Percentiles rank a stretch among this genome's conserved stretches.
phyloP scores from a whole-genome alignment of 1,140 invertebrate genomes.

The Hyles vespertilio region DNA sequence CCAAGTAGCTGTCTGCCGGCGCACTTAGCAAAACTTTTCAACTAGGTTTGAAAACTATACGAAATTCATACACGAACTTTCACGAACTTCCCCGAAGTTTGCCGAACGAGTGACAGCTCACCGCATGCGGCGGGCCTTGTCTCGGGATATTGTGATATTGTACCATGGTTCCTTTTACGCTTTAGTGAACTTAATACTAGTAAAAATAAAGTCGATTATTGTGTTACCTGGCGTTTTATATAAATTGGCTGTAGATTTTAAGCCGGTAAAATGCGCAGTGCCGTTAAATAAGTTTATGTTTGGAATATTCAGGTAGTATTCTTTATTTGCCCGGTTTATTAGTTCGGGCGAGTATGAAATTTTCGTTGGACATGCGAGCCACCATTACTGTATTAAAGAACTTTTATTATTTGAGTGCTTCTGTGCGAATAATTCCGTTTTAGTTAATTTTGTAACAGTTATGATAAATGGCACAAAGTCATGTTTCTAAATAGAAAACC shows the following conservation, averaged over 20 bases:
- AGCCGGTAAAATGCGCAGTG: slow-evolving; percentile 19
- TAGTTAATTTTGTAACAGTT: too few species aligned
- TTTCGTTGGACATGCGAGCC: slow-evolving; percentile 6
- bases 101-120: slow-evolving; percentile 11
- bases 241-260: slow-evolving; percentile 3
- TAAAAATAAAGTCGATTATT: slow-evolving; percentile 11
- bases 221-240: not conserved
- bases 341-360: slow-evolving; percentile 7
- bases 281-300: slow-evolving; percentile 13
- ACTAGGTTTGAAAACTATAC: slow-evolving; percentile 9
- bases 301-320: slow-evolving; percentile 13
- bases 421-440: too few species aligned
- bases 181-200: not conserved
- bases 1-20: too few species aligned
- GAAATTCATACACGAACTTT: slow-evolving; percentile 14
- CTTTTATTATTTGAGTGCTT: too few species aligned
- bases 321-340: slow-evolving; percentile 8
- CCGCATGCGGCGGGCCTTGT: slow-evolving; percentile 16
- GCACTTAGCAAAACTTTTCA: too few species aligned
- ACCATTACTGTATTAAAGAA: not conserved
- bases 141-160: slow-evolving; percentile 15
- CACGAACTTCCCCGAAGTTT: slow-evolving; percentile 12
- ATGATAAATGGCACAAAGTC: too few species aligned
- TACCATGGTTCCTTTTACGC: slow-evolving; percentile 2
- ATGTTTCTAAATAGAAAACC: too few species aligned